Evolutionary conservation across 1,140 invertebrate species (phyloP).

Genomic region (Conus betulinus): DNA sequence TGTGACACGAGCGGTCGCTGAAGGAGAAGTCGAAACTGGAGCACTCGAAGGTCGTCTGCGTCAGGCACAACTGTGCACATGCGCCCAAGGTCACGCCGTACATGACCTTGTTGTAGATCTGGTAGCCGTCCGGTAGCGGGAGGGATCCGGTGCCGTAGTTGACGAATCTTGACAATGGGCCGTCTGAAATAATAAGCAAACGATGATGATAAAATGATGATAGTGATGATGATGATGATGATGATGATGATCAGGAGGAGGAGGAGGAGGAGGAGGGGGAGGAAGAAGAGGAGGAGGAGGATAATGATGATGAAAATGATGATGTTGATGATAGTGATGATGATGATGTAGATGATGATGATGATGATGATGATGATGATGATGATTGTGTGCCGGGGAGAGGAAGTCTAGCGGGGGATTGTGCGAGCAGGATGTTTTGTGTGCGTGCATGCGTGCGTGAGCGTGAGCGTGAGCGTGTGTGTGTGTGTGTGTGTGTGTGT

Average conservation of each 20-base stretch:
- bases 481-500: too few species aligned
- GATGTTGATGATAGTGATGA: constrained; percentile 23
- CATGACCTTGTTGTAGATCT: constrained; percentile 66
- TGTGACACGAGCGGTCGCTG: constrained; percentile 63
- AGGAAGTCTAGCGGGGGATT: too few species aligned
- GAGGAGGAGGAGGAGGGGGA: neutral
- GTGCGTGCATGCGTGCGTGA: too few species aligned
- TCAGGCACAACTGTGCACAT: constrained; percentile 70
- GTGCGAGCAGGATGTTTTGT: too few species aligned
- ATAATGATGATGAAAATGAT: constrained; percentile 8
- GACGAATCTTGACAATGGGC: constrained; percentile 68
- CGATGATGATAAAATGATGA: constrained; percentile 10
- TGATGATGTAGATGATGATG: constrained; percentile 29
- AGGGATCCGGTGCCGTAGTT: constrained; percentile 70
- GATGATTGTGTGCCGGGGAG: neutral
- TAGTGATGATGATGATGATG: constrained; percentile 12
- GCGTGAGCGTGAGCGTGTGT: too few species aligned
- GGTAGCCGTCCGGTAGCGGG: constrained; percentile 60
- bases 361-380: constrained; percentile 33
- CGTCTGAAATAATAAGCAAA: constrained; percentile 57
- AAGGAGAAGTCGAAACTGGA: constrained; percentile 71
- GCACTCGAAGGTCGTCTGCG: constrained; percentile 67
- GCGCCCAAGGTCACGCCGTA: constrained; percentile 66
- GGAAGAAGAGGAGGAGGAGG: constrained; percentile 14
- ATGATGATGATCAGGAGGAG: constrained; percentile 21